phyloP scores from a whole-genome alignment of 2,113 vertebrate species.

The Chaetops frenatus region DNA sequence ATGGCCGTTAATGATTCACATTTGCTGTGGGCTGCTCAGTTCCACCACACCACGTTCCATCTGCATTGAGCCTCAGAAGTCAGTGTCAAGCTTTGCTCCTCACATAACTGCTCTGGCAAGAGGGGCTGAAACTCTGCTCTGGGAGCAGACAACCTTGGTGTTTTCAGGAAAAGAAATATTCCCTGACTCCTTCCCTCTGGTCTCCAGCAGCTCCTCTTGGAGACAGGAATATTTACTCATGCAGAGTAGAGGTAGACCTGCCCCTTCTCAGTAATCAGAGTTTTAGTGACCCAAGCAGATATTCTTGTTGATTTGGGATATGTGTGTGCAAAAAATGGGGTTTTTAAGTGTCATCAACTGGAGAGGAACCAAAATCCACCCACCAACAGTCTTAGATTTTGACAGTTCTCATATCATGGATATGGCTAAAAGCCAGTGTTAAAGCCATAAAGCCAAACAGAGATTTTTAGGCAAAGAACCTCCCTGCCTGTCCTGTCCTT shows the following conservation, averaged over 20 bases:
- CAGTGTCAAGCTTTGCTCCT: background rate
- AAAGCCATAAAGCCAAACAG: background rate
- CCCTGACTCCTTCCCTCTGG: background rate
- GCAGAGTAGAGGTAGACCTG: background rate
- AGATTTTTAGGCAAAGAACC: background rate
- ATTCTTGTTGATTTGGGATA: background rate
- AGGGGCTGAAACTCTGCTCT: background rate
- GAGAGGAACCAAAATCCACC: background rate
- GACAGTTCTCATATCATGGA: background rate
- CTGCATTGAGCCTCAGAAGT: constrained; percentile 36
- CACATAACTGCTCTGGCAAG: background rate
- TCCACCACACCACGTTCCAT: constrained; percentile 31
- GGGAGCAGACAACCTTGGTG: background rate
- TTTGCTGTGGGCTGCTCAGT: constrained; percentile 35
- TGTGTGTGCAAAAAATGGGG: background rate
- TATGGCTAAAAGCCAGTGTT: background rate
- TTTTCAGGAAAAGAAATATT: background rate
- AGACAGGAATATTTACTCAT: background rate
- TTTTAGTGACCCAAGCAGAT: background rate
- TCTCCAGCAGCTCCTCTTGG: background rate
- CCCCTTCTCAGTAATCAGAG: background rate
- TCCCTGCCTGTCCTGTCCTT: background rate
- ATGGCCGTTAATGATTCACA: constrained; percentile 43
- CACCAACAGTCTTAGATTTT: background rate
- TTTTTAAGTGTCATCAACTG: background rate